Conservation (phyloP, 2,113 vertebrate genomes). For the Connochaetes taurinus region DNA sequence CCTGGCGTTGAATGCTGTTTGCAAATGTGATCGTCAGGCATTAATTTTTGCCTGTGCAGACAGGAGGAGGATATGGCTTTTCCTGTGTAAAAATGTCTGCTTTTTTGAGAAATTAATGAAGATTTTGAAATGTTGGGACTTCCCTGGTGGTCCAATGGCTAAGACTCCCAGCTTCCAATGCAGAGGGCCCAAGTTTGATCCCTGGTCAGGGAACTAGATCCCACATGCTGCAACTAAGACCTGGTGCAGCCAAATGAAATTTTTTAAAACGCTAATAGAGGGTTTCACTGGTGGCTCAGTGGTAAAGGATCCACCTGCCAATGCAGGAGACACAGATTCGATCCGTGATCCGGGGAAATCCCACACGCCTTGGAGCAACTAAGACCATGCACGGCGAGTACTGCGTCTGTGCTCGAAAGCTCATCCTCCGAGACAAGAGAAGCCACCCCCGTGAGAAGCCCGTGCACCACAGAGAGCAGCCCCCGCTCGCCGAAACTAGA, state of each 20-base stretch:
- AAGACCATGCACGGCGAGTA: background rate
- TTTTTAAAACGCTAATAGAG: background rate
- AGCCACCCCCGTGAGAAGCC: background rate
- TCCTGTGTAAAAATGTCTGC: background rate
- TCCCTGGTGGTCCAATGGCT: background rate
- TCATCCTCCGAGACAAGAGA: background rate
- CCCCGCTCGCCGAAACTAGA: background rate
- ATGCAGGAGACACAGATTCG: background rate
- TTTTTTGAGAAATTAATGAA: background rate
- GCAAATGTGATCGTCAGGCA: fast-evolving
- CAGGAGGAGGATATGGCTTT: background rate
- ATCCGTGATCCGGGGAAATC: background rate
- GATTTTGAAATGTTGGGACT: background rate
- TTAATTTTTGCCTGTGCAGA: background rate
- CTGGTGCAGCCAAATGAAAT: background rate
- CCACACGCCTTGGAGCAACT: background rate
- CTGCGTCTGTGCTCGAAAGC: background rate
- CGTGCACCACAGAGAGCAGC: background rate
- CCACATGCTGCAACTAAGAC: background rate
- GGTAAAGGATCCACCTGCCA: background rate
- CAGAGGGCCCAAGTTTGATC: background rate
- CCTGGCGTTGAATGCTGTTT: background rate
- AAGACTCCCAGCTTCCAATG: background rate
- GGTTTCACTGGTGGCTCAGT: background rate
- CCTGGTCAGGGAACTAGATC: background rate